These are phyloP conservation scores for Sphaeridia pumilis DNA, from an alignment of 2,888 invertebrate genomes.

Conservation along the genomic window DNA sequence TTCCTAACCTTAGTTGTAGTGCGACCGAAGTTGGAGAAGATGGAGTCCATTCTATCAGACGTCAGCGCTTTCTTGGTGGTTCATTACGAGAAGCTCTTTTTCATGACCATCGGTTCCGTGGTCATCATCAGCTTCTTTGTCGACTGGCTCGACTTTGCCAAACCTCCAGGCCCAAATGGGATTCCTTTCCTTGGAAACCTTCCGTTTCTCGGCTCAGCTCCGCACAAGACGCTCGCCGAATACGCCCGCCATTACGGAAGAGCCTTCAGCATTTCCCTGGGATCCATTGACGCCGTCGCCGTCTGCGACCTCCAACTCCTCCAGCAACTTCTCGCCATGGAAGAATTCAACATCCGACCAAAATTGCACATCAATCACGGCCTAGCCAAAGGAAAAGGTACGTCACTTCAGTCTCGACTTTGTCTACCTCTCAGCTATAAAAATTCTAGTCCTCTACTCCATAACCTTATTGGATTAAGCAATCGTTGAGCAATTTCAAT, in stretches of 20 bases:
- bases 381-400: constrained; percentile 77
- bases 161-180: constrained; percentile 69
- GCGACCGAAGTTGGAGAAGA: too few species aligned
- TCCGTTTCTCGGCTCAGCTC: constrained; percentile 58
- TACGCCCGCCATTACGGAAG: constrained; percentile 57
- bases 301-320: constrained; percentile 62
- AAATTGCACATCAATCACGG: constrained; percentile 70
- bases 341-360: constrained; percentile 61
- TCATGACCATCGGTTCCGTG: constrained; percentile 19
- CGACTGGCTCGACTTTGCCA: constrained; percentile 40
- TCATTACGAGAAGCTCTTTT: constrained; percentile 27
- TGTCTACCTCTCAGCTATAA: too few species aligned
- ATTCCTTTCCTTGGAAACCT: constrained; percentile 68
- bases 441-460: too few species aligned
- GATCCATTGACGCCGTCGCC: constrained; percentile 62
- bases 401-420: too few species aligned
- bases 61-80: too few species aligned
- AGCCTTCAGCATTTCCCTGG: constrained; percentile 61
- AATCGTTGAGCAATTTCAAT: too few species aligned
- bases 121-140: constrained; percentile 22
- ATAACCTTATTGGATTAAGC: too few species aligned
- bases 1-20: too few species aligned
- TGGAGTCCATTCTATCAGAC: too few species aligned
- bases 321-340: constrained; percentile 58
- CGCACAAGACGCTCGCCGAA: constrained; percentile 57